These are phyloP conservation scores for Cnemophilus loriae DNA, from an alignment of 2,113 vertebrate species.

Conservation along the genomic window DNA sequence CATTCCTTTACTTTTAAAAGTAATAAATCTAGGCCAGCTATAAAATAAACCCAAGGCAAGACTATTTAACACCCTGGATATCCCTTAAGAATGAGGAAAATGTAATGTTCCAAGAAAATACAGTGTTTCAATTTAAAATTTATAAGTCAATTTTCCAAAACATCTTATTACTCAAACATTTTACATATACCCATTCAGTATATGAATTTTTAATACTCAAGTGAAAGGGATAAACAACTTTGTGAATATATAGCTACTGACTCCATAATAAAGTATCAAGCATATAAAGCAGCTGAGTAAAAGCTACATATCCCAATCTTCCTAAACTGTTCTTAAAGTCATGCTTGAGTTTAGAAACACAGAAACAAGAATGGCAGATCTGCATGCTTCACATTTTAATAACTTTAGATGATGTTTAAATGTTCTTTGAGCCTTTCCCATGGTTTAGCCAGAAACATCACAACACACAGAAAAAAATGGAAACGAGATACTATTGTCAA, in stretches of 20 bases:
- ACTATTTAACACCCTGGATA: neutral
- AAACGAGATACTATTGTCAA: neutral
- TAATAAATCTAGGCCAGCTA: neutral
- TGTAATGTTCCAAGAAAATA: neutral
- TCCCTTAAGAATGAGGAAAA: neutral
- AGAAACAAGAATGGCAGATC: neutral
- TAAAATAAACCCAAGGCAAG: neutral
- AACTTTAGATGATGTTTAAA: neutral
- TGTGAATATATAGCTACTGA: neutral
- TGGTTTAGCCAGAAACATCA: neutral
- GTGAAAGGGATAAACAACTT: neutral
- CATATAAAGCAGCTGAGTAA: neutral
- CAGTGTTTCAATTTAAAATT: neutral
- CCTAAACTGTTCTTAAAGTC: neutral
- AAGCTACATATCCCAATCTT: neutral
- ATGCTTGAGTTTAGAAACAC: neutral
- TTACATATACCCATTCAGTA: neutral
- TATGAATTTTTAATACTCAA: neutral
- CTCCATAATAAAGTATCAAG: neutral
- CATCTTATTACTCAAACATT: neutral
- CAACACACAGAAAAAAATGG: neutral
- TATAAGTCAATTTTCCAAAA: neutral
- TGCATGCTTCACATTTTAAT: neutral
- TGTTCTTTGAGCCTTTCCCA: neutral
- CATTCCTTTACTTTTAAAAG: neutral